Evolutionary conservation across 2,113 vertebrate genomes (phyloP), one percentile per base, ranked within the genome.

Genomic region (Carassius auratus): DNA sequence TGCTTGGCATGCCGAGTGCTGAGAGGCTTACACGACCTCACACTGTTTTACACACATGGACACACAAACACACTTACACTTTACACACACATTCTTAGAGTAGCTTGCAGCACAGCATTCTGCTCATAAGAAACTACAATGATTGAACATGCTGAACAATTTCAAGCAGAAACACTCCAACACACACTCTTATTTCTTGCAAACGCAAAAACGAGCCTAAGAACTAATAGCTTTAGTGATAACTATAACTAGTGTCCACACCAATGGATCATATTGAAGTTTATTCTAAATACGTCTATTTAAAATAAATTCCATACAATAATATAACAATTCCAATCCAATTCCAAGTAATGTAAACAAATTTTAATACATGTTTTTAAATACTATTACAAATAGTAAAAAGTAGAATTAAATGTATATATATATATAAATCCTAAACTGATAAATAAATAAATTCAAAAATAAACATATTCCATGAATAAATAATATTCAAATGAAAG

Each of bases 21-120:
- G 68, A 85, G 84, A 84, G 81, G 50, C 69, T 76, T 88, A 75
- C 36, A 61, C 36, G 33, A 74, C 57, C 76, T 81, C 77, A 86
- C 36, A 76, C 79, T 66, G 50, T 81, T 86, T 77, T 36, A 83
- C 82, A 83, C 69, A 74, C 81, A 79, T 61, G 50, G 50, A 81
- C 77, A 69, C 79, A 68, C 59, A 68, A n/a, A 81, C 77, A 38
- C 26, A 77, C 48, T 30, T 33, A 17, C 7, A 55, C 75, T 21
- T 23, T 23, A 59, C 52, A 78, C 55, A 79, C n/a, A 26, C 42
- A 26, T 17, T 23, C 73, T n/a, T 21, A 26, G 59, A 81, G 61
- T 26, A 26, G 61, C 36, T 48, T 13, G 21, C 55, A 61, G 76
- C n/a, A 61, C 21, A 21, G 52, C 76, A 59, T 77, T 57, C 26